These are phyloP conservation scores for Epistrophella euchroma DNA, from an alignment of 2,888 invertebrate species.

Conservation along the genomic window DNA sequence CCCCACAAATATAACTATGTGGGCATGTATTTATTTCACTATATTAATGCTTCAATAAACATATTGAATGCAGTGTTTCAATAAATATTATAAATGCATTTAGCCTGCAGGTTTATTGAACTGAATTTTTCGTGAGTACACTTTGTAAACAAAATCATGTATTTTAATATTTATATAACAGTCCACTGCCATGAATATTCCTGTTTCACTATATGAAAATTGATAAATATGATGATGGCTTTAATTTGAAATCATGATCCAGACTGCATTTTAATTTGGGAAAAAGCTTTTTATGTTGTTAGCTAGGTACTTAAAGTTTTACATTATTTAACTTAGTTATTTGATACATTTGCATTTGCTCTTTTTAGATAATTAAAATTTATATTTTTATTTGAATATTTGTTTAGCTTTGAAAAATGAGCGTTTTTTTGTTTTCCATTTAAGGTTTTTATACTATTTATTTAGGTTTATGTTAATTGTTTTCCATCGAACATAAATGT, in stretches of 20 bases:
- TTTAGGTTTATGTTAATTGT: background rate
- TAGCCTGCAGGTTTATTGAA: constrained; percentile 54
- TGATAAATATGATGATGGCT: constrained; percentile 44
- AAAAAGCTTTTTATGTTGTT: constrained; percentile 63
- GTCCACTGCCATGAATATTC: constrained; percentile 39
- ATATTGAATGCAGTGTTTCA: constrained; percentile 5
- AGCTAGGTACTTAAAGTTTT: background rate
- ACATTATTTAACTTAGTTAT: constrained; percentile 16
- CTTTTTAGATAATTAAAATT: constrained; percentile 11
- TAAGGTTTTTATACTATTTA: background rate
- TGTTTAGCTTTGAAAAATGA: background rate
- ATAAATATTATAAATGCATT: constrained; percentile 38
- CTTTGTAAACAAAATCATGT: constrained; percentile 45
- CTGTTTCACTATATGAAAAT: constrained; percentile 27
- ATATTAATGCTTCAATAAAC: constrained; percentile 41
- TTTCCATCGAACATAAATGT: too few relatives aligned
- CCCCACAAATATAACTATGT: constrained; percentile 22
- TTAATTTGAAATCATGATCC: constrained; percentile 56
- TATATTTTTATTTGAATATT: background rate
- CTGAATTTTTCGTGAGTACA: constrained; percentile 45
- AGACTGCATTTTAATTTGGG: constrained; percentile 54
- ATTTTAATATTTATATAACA: constrained; percentile 8
- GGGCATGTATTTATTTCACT: background rate
- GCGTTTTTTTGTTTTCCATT: background rate
- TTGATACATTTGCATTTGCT: background rate